A percentile compares a stretch with the other conserved stretches of the same genome.
Evolutionary conservation across 2,797 vertebrate species (phyloP).

Genomic region (Coregonus ussuriensis): DNA sequence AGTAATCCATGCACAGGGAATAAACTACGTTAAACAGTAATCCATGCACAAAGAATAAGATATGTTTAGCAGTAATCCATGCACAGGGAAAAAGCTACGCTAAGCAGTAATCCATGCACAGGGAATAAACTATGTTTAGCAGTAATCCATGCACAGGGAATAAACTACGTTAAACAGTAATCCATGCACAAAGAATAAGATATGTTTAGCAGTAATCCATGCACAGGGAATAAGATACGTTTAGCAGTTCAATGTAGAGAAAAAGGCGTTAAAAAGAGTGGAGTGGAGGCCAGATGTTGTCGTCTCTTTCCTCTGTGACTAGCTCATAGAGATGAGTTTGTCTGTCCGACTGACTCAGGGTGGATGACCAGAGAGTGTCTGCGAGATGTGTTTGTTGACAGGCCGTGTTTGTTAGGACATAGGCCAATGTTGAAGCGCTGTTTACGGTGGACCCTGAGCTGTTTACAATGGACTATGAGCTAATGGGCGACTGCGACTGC

Average conservation of each 20-base stretch:
- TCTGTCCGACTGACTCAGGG: neutral
- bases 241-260: neutral
- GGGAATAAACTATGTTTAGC: too few species aligned
- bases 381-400: conserved; percentile 6
- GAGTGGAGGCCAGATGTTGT: conserved; percentile 28
- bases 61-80: too few species aligned
- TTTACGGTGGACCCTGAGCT: conserved; percentile 6
- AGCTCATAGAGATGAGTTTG: neutral
- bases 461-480: conserved; percentile 4
- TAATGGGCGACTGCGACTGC: conserved; percentile 4
- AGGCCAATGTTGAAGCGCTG: conserved; percentile 17
- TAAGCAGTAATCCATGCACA: too few species aligned
- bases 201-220: too few species aligned
- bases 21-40: too few species aligned
- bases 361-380: conserved; percentile 16
- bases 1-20: too few species aligned
- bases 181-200: too few species aligned
- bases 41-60: too few species aligned
- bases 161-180: too few species aligned
- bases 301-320: neutral
- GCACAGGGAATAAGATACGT: neutral
- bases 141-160: too few species aligned
- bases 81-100: too few species aligned
- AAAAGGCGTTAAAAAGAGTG: conserved; percentile 15
- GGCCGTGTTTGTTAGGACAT: too few species aligned